Base-by-base conservation (phyloP, 2,113 vertebrate genomes). In the Xenopus laevis region DNA sequence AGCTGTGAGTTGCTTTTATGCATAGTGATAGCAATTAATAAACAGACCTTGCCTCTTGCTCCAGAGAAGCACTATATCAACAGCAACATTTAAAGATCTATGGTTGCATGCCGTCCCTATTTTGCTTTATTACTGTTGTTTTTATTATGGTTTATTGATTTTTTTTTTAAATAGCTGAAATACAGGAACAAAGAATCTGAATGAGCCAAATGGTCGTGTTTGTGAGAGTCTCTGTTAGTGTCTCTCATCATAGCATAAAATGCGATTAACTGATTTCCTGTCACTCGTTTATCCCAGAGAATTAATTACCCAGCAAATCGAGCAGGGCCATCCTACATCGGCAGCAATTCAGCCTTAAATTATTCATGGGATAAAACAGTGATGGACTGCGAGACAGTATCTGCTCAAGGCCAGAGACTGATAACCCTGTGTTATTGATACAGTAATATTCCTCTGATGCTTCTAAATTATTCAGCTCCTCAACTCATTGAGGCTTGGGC, bases 241-340 rank as follows among this genome's bases (percentile, higher is more conserved):
- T 79, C 83, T 86, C 82, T 91, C 88, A 16, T 45, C 82, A 82
- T 80, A 86, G 87, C 91, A 90, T 90, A 85, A 88, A 90, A 86
- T 73, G 86, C 78, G 81, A 90, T 91, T 90, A 91, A 92, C 90
- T 91, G 91, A 92, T 91, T 91, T 92, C 86, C 89, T 91, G 89
- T 90, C 88, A 83, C 83, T 91, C 89, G 89, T 88, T 88, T 89
- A 91, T 87, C 84, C 84, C 79, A 71, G 86, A 91, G 92, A 93
- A 93, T 92, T 91, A 91, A 93, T 92, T 93, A 91, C 86, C 79
- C 84, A 89, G 90, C 84, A 87, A 76, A 88, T 87, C 87, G 89
- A 89, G 89, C 86, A 84, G 87, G 88, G 88, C 87, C 88, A 90
- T 87, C 85, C 83, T 84, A 84, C 86, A 87, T 79, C 44, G 78